These are phyloP conservation scores for Phymastichus coffea DNA, from an alignment of 1,140 invertebrate genomes.

Conservation along the genomic window DNA sequence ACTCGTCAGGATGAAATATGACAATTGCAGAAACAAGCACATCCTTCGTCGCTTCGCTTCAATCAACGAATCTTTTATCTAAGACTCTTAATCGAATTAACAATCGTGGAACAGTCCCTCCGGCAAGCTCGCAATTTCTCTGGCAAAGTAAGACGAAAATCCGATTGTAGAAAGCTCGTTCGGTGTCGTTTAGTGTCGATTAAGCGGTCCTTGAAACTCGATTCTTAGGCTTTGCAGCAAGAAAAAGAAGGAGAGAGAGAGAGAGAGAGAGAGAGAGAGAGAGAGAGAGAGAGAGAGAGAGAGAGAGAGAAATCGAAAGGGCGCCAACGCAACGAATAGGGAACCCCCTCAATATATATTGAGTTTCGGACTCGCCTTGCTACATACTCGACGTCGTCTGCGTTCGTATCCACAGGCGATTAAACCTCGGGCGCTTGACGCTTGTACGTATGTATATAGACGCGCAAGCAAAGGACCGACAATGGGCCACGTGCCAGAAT, in stretches of 20 bases:
- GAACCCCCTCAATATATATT: constrained; percentile 14
- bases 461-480: constrained; percentile 29
- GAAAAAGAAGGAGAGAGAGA: background rate
- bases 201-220: constrained; percentile 18
- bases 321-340: background rate
- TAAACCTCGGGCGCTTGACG: constrained; percentile 19
- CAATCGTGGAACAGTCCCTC: background rate
- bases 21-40: too few relatives aligned
- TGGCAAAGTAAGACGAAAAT: constrained; percentile 1
- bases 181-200: constrained; percentile 15
- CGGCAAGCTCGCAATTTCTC: background rate
- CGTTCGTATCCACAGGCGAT: constrained; percentile 27
- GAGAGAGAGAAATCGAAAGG: background rate
- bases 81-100: too few relatives aligned
- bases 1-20: too few relatives aligned
- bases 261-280: too few relatives aligned
- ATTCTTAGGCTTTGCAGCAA: constrained; percentile 20
- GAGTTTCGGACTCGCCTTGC: constrained; percentile 22
- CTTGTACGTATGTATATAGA: constrained; percentile 12
- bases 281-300: background rate
- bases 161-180: constrained; percentile 3
- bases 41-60: too few relatives aligned
- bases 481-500: constrained; percentile 46
- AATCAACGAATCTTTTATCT: too few relatives aligned
- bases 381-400: too few relatives aligned